Conservation (phyloP, 2,888 invertebrate genomes). For the Acrobasis suavella region DNA sequence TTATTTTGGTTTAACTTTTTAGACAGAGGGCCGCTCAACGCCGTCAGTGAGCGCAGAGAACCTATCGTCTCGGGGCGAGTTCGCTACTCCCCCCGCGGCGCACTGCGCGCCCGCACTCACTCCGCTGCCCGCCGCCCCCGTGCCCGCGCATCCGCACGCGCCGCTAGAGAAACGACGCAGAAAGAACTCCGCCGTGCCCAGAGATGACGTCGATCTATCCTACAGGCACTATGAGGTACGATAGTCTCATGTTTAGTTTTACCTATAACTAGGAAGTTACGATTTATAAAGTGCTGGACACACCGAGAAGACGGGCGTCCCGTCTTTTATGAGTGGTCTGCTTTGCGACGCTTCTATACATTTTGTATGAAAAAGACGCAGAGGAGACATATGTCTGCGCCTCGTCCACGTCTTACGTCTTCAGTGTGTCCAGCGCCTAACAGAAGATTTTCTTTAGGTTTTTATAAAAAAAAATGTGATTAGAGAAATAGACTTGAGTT, state of each 20-base stretch:
- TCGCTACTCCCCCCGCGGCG: conserved; percentile 70
- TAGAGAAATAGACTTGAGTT: not conserved
- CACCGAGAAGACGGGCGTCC: no score
- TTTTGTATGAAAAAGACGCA: no score
- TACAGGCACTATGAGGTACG: conserved; percentile 73
- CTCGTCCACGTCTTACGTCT: no score
- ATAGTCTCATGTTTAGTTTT: not conserved
- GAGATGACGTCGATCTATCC: conserved; percentile 66
- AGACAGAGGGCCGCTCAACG: conserved; percentile 76
- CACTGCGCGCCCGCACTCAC: conserved; percentile 62
- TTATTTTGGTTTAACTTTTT: conserved; percentile 22
- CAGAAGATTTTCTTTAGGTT: no score
- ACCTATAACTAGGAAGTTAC: no score
- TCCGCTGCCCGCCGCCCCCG: conserved; percentile 52
- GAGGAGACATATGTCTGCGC: no score
- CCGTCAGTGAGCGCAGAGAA: conserved; percentile 77
- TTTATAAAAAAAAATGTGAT: no score
- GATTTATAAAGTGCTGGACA: no score
- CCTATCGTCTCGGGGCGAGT: conserved; percentile 68
- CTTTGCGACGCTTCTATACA: no score
- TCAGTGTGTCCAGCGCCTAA: no score
- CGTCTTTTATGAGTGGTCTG: no score
- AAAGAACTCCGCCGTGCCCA: conserved; percentile 70
- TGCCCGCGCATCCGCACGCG: conserved; percentile 41
- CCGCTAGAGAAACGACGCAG: conserved; percentile 72